These are phyloP conservation scores for Diachasma alloeum DNA, from an alignment of 1,140 invertebrate species.

Conservation along the genomic window DNA sequence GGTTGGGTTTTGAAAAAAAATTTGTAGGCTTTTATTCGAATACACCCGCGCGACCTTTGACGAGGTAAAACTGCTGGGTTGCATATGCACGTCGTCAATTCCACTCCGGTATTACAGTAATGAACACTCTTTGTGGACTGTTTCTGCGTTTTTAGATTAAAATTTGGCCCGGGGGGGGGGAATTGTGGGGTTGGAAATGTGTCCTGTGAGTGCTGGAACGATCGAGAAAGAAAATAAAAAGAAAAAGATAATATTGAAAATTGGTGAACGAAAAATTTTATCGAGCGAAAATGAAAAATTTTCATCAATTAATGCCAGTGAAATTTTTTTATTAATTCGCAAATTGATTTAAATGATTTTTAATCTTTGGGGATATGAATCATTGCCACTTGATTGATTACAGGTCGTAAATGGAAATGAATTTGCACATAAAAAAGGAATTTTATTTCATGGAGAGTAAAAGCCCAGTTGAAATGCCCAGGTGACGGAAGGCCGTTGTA, in stretches of 20 bases:
- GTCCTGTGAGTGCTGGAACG: no score
- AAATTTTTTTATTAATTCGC: no score
- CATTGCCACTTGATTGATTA: no score
- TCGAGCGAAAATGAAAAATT: no score
- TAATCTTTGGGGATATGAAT: no score
- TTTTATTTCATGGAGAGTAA: background rate
- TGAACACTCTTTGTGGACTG: slow-evolving; percentile 20
- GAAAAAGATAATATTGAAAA: no score
- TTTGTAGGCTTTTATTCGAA: slow-evolving; percentile 15
- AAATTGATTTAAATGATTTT: no score
- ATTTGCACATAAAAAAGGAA: no score
- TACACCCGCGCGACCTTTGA: slow-evolving; percentile 25
- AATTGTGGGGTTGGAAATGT: background rate
- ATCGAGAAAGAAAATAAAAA: no score
- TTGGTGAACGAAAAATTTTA: no score
- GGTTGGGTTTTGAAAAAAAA: background rate
- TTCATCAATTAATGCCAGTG: no score
- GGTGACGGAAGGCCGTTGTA: background rate
- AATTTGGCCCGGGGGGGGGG: background rate
- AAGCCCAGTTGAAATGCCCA: background rate
- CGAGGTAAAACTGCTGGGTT: background rate
- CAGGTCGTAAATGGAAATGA: no score
- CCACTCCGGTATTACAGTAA: slow-evolving; percentile 22
- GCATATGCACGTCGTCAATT: slow-evolving; percentile 13
- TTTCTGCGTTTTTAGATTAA: background rate